Base-by-base conservation (phyloP, 2,113 vertebrate species). In the Morone chrysops region DNA sequence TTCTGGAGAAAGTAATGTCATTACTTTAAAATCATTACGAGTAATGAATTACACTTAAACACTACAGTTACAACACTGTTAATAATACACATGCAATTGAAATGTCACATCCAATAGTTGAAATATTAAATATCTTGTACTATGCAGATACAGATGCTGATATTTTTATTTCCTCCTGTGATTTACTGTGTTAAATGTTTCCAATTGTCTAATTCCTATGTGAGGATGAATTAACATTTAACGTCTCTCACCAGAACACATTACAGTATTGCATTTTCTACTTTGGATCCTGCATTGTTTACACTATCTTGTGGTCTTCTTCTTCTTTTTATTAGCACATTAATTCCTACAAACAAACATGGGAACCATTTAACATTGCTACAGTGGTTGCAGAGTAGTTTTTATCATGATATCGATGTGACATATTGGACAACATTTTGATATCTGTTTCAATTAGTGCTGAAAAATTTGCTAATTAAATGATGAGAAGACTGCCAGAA, bases 191-290 rank as follows among this genome's bases (percentile, higher is more conserved):
- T 50, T 31, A 53, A 10, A 22, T 31, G 62, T 80, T 41, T 71
- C 25, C 31, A 59, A 51, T 12, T 12, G 25, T 62, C 75, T 78
- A 40, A 43, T 70, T 61, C 56, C 8, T 12, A n/a, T 10, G 9
- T 40, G 50, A 88, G 10, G n/a, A 25, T 31, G 62, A 79, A 75
- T 63, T 51, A 47, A 6, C 8, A 50, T 45, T 70, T 54, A 71
- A 36, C 7, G n/a, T 47, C 59, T 17, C 41, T 61, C 43, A 53
- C 10, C 16, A 31, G 16, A 41, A 66, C 16, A 45, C 50, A 70
- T n/a, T n/a, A n/a, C n/a, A 56, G 11, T 22, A 20, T 0, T 25
- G 17, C 4, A 41, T 71, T 43, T 61, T 6, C 51, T 38, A 43
- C 20, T 31, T 31, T 31, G 31, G 31, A 31, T 31, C 31, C 31